Percentiles rank a stretch among this genome's conserved stretches.
These are phyloP conservation scores for Phoebastria nigripes DNA, from an alignment of 2,797 vertebrate species.

Conservation along the genomic window DNA sequence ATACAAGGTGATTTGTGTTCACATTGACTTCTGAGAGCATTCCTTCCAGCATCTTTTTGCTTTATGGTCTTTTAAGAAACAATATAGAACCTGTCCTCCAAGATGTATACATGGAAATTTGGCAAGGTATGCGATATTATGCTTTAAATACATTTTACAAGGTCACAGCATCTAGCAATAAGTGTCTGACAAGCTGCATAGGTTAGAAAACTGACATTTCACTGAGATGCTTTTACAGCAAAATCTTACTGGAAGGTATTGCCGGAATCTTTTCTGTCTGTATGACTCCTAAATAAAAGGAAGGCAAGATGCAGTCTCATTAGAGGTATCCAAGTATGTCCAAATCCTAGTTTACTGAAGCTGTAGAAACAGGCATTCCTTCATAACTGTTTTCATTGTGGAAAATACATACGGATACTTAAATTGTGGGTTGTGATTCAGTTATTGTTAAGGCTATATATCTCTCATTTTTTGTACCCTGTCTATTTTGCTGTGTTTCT, in stretches of 20 bases:
- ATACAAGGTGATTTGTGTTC: not conserved
- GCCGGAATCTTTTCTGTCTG: not conserved
- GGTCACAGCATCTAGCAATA: not conserved
- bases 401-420: not conserved
- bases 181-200: not conserved
- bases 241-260: not conserved
- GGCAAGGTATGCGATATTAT: not conserved
- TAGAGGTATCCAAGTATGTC: not conserved
- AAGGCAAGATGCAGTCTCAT: not conserved
- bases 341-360: not conserved
- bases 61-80: not conserved
- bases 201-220: not conserved
- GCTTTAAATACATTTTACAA: not conserved
- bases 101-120: not conserved
- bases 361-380: not conserved
- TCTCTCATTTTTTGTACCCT: fast-evolving
- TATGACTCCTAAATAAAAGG: not conserved
- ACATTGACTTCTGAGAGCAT: fast-evolving
- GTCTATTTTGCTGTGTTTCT: not conserved
- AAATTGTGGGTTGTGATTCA: not conserved
- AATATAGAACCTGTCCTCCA: not conserved
- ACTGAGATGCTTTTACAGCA: not conserved
- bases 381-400: fast-evolving
- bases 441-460: not conserved
- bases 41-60: not conserved